Conservation (phyloP, 2,888 invertebrate genomes). For the Amphipoea oculea region DNA sequence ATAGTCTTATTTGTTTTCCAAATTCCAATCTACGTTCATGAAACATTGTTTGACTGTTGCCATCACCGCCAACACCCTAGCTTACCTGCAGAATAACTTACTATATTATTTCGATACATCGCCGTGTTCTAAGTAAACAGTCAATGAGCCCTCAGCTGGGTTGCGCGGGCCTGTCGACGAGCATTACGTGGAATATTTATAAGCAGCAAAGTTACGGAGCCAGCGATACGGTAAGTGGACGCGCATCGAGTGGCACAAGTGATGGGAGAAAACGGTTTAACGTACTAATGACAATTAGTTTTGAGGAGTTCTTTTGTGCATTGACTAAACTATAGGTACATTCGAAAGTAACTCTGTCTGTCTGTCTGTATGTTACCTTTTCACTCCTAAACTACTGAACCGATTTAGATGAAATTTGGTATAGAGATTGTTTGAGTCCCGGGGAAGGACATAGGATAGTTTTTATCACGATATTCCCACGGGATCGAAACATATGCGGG, state of each 20-base stretch:
- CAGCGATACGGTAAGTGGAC: constrained; percentile 54
- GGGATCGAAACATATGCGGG: too few species aligned
- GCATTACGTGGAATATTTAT: constrained; percentile 70
- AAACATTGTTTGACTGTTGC: too few species aligned
- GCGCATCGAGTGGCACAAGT: constrained; percentile 12
- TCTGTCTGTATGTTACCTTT: too few species aligned
- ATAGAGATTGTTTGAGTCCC: too few species aligned
- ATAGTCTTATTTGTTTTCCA: not conserved
- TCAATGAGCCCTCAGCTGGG: constrained; percentile 22
- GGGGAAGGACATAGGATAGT: too few species aligned
- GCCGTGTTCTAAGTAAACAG: constrained; percentile 14
- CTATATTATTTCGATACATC: not conserved
- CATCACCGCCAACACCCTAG: not conserved
- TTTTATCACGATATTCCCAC: too few species aligned
- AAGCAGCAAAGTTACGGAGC: constrained; percentile 51
- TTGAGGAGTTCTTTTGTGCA: too few species aligned
- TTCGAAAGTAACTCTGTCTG: too few species aligned
- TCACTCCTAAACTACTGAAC: too few species aligned
- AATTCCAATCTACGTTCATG: not conserved
- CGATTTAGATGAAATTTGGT: too few species aligned
- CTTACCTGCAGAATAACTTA: not conserved
- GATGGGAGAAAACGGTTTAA: not conserved
- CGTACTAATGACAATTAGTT: too few species aligned
- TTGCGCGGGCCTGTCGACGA: constrained; percentile 37
- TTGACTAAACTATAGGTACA: too few species aligned